Evolutionary conservation across 2,888 invertebrate genomes (phyloP).

Genomic region (Laspeyria flexula): DNA sequence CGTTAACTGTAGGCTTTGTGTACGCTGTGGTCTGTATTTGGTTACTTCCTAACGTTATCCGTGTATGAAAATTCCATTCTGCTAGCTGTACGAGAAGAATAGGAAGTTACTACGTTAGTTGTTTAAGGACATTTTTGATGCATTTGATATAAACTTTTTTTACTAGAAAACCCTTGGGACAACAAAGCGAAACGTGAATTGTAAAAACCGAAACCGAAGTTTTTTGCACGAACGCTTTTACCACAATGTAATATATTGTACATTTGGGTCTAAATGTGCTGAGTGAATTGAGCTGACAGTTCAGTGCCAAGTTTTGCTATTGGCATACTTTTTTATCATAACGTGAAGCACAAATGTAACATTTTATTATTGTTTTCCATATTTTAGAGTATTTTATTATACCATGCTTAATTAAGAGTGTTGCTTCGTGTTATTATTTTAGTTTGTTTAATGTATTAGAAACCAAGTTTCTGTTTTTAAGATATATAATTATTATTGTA

Average conservation of each 20-base stretch:
- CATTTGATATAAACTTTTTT: constrained; percentile 86
- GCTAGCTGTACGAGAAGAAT: constrained; percentile 77
- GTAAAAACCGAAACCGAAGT: constrained; percentile 80
- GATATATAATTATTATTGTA: constrained; percentile 83
- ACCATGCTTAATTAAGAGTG: constrained; percentile 82
- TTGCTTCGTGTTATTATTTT: constrained; percentile 84
- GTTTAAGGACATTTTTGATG: constrained; percentile 86
- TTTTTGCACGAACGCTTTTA: constrained; percentile 82
- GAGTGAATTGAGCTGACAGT: constrained; percentile 83
- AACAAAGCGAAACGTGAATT: constrained; percentile 74
- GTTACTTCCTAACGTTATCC: constrained; percentile 78
- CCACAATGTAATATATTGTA: constrained; percentile 86
- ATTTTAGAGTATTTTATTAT: constrained; percentile 79
- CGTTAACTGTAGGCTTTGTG: constrained; percentile 78
- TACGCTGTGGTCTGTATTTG: constrained; percentile 79
- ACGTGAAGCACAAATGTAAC: constrained; percentile 71
- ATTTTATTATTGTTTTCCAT: constrained; percentile 73
- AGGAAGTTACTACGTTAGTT: constrained; percentile 83
- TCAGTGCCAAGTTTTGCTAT: constrained; percentile 84
- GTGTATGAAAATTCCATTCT: constrained; percentile 76
- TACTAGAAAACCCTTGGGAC: constrained; percentile 80
- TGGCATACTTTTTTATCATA: constrained; percentile 70
- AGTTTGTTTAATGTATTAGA: constrained; percentile 78
- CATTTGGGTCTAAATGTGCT: constrained; percentile 85
- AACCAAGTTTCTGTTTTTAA: constrained; percentile 82